phyloP scores from a whole-genome alignment of 35 echinoderm and acorn worm genomes.

The Ophiothrix spiculata region DNA sequence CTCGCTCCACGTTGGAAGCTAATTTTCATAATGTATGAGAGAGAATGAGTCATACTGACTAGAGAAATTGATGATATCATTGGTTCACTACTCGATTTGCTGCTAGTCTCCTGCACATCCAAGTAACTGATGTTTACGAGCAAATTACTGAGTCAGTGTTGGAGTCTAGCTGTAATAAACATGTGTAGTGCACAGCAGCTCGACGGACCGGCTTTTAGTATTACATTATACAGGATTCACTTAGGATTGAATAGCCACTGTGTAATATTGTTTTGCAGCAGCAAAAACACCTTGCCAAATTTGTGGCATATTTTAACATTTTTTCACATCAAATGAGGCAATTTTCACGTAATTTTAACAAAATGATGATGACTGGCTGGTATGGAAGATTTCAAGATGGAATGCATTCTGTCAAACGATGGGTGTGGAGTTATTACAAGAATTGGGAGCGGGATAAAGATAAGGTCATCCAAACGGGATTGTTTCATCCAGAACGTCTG shows the following conservation, averaged over 20 bases:
- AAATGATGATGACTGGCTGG: conserved; percentile 19
- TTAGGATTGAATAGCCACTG: background rate
- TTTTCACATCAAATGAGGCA: conserved; percentile 12
- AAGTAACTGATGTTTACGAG: too few relatives aligned
- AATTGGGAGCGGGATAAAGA: conserved; percentile 11
- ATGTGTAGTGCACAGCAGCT: background rate
- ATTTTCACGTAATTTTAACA: background rate
- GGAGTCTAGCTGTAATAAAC: background rate
- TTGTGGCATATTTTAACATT: background rate
- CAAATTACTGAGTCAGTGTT: background rate
- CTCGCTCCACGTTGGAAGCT: background rate
- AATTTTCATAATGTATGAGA: background rate
- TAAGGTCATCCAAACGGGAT: background rate
- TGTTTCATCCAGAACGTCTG: conserved; percentile 5
- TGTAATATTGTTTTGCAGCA: background rate
- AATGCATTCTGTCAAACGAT: conserved; percentile 22
- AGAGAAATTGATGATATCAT: conserved; percentile 4
- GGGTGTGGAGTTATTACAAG: conserved; percentile 42
- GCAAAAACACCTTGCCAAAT: background rate
- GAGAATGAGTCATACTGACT: background rate
- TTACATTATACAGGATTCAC: background rate
- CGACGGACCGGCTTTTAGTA: background rate
- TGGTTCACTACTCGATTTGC: background rate
- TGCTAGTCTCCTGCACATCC: background rate
- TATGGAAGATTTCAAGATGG: background rate